phyloP scores from a whole-genome alignment of 2,888 invertebrate genomes.

The Dynastes grantii region DNA sequence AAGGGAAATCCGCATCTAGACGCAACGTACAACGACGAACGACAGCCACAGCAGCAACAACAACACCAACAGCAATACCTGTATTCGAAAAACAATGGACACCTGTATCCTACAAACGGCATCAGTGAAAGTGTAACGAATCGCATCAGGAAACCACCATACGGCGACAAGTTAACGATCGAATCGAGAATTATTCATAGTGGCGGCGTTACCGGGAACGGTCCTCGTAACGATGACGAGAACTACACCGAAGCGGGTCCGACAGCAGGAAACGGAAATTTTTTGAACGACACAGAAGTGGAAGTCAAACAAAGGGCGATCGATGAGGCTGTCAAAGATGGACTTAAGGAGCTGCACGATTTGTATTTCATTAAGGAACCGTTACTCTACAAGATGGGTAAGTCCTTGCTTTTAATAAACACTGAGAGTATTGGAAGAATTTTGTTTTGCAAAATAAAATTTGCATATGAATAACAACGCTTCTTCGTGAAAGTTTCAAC shows the following conservation, averaged over 20 bases:
- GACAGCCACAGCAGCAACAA: neutral
- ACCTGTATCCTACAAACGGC: constrained; percentile 2
- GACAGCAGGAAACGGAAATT: constrained; percentile 15
- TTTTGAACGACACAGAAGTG: neutral
- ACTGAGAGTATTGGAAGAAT: too few species aligned
- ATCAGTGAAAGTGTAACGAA: constrained; percentile 36
- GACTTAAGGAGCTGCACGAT: constrained; percentile 79
- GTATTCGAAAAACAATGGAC: neutral
- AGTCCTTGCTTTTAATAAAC: constrained; percentile 57
- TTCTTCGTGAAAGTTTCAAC: too few species aligned
- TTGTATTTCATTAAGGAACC: constrained; percentile 76
- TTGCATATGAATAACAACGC: too few species aligned
- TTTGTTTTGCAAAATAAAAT: too few species aligned
- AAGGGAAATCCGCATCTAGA: constrained; percentile 27
- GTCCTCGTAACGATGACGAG: neutral
- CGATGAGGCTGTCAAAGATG: constrained; percentile 79
- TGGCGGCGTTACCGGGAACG: neutral
- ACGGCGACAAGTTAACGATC: neutral
- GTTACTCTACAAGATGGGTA: constrained; percentile 76
- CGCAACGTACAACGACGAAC: constrained; percentile 20
- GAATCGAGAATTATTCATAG: constrained; percentile 35
- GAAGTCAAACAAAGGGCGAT: constrained; percentile 69
- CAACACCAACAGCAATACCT: neutral
- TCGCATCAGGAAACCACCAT: neutral
- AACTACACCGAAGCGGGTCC: neutral